Evolutionary conservation across 2,113 vertebrate genomes (phyloP).

Genomic region (Carassius gibelio): DNA sequence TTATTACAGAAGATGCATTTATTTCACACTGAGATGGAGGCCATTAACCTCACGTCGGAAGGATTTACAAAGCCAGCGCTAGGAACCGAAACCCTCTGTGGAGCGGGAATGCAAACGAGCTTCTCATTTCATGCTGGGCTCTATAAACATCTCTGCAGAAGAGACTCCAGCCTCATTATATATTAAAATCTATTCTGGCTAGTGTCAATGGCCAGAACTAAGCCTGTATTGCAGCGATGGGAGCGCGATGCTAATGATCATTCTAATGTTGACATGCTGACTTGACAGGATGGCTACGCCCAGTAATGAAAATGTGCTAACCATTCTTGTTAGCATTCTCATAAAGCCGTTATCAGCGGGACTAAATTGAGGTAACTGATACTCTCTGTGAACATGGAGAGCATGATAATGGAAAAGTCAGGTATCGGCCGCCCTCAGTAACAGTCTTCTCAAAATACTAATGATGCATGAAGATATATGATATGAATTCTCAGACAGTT

Average conservation of each 20-base stretch:
- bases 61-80: slow-evolving; percentile 41
- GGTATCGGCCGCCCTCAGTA: neutral
- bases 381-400: slow-evolving; percentile 27
- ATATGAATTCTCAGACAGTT: slow-evolving; percentile 13
- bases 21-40: slow-evolving; percentile 27
- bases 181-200: slow-evolving; percentile 66
- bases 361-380: slow-evolving; percentile 44
- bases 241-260: slow-evolving; percentile 65
- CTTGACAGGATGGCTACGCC: slow-evolving; percentile 37
- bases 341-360: slow-evolving; percentile 28
- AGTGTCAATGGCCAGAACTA: slow-evolving; percentile 53
- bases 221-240: slow-evolving; percentile 41
- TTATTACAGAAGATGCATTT: slow-evolving; percentile 35
- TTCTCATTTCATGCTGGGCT: slow-evolving; percentile 47
- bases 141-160: slow-evolving; percentile 54
- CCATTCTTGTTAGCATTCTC: slow-evolving; percentile 38
- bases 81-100: slow-evolving; percentile 19
- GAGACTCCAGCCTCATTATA: slow-evolving; percentile 51
- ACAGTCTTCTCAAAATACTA: slow-evolving; percentile 32
- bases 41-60: slow-evolving; percentile 53
- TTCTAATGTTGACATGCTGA: slow-evolving; percentile 40
- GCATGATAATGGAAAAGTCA: slow-evolving; percentile 42
- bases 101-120: slow-evolving; percentile 52
- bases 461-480: slow-evolving; percentile 45
- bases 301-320: slow-evolving; percentile 41